phyloP scores from a whole-genome alignment of 2,113 vertebrate genomes.

The Carassius carassius region DNA sequence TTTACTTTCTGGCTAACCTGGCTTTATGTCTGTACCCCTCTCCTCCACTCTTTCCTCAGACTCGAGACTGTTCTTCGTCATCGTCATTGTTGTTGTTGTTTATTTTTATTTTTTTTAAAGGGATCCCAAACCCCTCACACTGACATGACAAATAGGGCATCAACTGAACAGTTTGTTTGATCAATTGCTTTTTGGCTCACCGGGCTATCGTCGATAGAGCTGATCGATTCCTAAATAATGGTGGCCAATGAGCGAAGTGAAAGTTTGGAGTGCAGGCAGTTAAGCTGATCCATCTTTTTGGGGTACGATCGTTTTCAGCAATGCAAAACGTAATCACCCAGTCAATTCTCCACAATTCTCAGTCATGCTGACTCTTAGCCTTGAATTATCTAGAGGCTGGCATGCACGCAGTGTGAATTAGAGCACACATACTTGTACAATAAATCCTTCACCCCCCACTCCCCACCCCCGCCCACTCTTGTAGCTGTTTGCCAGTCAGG shows the following conservation, averaged over 20 bases:
- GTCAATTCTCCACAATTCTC: slow-evolving; percentile 35
- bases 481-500: slow-evolving; percentile 39
- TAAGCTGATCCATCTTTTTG: slow-evolving; percentile 50
- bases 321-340: slow-evolving; percentile 14
- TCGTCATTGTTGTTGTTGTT: too few species aligned
- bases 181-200: slow-evolving; percentile 56
- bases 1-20: not conserved
- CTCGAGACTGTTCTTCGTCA: not conserved
- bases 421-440: slow-evolving; percentile 43
- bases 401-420: slow-evolving; percentile 38
- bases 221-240: slow-evolving; percentile 57
- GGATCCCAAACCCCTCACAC: slow-evolving; percentile 22
- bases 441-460: not conserved
- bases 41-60: not conserved
- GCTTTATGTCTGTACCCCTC: not conserved
- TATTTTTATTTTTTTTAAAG: too few species aligned
- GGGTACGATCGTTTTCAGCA: slow-evolving; percentile 37
- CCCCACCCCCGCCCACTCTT: not conserved
- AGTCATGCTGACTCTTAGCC: slow-evolving; percentile 41
- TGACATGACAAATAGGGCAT: slow-evolving; percentile 55
- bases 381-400: slow-evolving; percentile 30
- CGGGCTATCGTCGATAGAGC: slow-evolving; percentile 43
- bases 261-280: slow-evolving; percentile 55
- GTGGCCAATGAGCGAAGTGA: slow-evolving; percentile 49
- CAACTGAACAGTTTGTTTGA: slow-evolving; percentile 54